Conservation (phyloP, 2,113 vertebrate genomes). For the Sebastes schlegelii region DNA sequence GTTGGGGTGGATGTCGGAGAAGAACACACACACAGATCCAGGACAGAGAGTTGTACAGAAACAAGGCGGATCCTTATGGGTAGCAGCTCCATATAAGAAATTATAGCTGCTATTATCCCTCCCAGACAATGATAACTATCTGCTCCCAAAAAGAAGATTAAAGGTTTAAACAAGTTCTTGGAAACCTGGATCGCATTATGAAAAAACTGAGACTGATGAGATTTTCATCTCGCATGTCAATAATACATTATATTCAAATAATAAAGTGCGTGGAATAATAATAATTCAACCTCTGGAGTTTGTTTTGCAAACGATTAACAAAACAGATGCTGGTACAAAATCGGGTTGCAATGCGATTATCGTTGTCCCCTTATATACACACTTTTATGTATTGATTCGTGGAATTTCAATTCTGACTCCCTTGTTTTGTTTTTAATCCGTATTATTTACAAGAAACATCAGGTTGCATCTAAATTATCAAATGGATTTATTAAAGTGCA, state of each 20-base stretch:
- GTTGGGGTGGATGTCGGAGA: constrained; percentile 77
- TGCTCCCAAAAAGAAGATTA: constrained; percentile 86
- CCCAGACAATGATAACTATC: constrained; percentile 84
- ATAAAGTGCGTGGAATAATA: constrained; percentile 81
- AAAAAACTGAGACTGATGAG: constrained; percentile 76
- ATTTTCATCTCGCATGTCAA: constrained; percentile 76
- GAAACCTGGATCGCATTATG: constrained; percentile 78
- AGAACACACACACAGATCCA: constrained; percentile 70
- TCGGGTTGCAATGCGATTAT: constrained; percentile 88
- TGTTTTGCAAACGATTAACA: constrained; percentile 90
- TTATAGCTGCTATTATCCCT: constrained; percentile 81
- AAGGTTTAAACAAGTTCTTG: constrained; percentile 83
- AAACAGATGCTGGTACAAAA: constrained; percentile 87
- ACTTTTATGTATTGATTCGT: constrained; percentile 92
- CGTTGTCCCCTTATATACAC: constrained; percentile 83
- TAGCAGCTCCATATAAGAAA: constrained; percentile 71
- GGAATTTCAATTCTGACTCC: constrained; percentile 91
- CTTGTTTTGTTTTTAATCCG: constrained; percentile 90
- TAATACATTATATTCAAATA: constrained; percentile 74
- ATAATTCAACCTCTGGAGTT: constrained; percentile 79
- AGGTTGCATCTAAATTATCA: constrained; percentile 70
- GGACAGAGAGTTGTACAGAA: constrained; percentile 81
- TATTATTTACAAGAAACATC: constrained; percentile 88
- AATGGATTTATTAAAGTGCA: constrained; percentile 56
- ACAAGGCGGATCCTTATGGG: constrained; percentile 74